Evolutionary conservation across 2,113 vertebrate species (phyloP).

Genomic region (Scytalopus superciliaris): DNA sequence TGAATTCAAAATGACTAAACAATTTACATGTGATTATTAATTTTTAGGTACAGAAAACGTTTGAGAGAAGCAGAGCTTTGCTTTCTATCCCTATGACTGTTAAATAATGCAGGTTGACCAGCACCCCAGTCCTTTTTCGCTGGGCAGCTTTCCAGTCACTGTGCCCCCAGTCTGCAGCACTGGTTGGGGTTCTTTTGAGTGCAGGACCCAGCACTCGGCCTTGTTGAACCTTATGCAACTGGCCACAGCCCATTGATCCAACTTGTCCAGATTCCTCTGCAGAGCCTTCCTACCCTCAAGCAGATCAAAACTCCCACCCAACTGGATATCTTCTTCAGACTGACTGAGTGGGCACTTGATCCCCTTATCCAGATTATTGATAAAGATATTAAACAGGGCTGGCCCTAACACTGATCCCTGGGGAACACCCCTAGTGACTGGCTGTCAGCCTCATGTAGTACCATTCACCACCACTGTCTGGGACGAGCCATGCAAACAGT

Average conservation of each 20-base stretch:
- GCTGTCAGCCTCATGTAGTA: neutral
- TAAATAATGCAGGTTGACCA: neutral
- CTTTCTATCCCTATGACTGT: neutral
- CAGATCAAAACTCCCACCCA: neutral
- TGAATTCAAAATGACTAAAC: neutral
- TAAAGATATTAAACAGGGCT: neutral
- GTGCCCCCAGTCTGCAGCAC: neutral
- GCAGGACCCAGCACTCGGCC: neutral
- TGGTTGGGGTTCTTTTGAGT: neutral
- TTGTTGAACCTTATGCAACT: neutral
- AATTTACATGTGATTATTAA: neutral
- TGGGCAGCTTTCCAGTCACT: neutral
- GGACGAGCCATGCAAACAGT: rapidly evolving
- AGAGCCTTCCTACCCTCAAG: neutral
- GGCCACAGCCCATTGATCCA: neutral
- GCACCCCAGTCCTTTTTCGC: neutral
- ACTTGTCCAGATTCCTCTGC: neutral
- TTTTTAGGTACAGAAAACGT: neutral
- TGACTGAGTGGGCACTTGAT: neutral
- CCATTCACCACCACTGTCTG: no score
- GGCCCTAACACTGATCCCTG: neutral
- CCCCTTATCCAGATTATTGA: neutral
- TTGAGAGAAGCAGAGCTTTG: neutral
- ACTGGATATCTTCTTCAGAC: neutral
- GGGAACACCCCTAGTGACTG: neutral